A percentile compares a stretch with the other conserved stretches of the same genome.
Evolutionary conservation across 2,113 vertebrate genomes (phyloP).

Genomic region (Miniopterus natalensis): DNA sequence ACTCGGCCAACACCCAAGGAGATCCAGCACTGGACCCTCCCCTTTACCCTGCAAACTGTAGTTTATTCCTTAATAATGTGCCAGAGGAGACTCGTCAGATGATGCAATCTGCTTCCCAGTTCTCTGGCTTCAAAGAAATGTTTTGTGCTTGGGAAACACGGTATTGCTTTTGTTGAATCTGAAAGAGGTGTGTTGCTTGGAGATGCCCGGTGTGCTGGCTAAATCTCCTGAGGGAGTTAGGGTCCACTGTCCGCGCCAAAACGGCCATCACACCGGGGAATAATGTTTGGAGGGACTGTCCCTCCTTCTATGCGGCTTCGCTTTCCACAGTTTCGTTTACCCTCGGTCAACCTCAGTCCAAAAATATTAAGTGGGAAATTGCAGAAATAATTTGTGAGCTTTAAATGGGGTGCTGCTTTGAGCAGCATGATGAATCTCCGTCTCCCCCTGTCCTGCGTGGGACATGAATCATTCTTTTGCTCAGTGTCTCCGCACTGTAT

Average conservation of each 20-base stretch:
- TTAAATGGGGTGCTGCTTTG: not conserved
- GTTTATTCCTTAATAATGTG: conserved; percentile 94
- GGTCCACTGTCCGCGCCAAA: conserved; percentile 92
- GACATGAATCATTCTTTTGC: not conserved
- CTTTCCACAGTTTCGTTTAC: not conserved
- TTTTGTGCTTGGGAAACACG: conserved; percentile 92
- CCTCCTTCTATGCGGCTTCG: not conserved
- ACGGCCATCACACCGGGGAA: conserved; percentile 93
- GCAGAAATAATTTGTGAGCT: not conserved
- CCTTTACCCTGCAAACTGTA: conserved; percentile 92
- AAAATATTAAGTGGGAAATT: not conserved
- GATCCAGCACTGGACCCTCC: conserved; percentile 85
- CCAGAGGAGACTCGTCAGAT: conserved; percentile 94
- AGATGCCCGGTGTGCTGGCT: conserved; percentile 84
- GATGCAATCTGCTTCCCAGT: conserved; percentile 94
- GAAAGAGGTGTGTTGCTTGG: conserved; percentile 91
- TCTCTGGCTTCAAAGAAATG: conserved; percentile 94
- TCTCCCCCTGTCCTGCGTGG: not conserved
- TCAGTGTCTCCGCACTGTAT: not conserved
- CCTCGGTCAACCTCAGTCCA: not conserved
- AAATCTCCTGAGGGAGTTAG: conserved; percentile 92
- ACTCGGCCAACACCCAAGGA: conserved; percentile 18
- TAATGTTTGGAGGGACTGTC: conserved; percentile 61
- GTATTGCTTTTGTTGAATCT: conserved; percentile 94
- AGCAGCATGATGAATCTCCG: not conserved